phyloP scores from a whole-genome alignment of 2,888 invertebrate species.

The Suillia variegata region DNA sequence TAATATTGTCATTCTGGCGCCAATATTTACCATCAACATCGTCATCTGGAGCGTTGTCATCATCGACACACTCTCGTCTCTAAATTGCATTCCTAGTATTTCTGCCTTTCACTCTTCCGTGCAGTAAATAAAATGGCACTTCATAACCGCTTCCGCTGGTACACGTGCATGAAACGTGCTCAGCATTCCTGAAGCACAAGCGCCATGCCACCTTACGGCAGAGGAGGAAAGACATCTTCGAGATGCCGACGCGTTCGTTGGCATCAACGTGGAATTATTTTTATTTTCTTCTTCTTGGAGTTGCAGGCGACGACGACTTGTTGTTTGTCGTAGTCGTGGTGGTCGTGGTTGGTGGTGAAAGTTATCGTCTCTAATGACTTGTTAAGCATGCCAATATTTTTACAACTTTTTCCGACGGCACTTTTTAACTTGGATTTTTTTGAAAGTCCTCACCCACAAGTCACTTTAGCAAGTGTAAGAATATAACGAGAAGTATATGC shows the following conservation, averaged over 20 bases:
- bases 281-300: constrained; percentile 1
- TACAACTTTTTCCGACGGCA: constrained; percentile 39
- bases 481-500: too few relatives aligned
- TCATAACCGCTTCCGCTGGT: constrained; percentile 41
- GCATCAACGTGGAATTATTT: constrained; percentile 27
- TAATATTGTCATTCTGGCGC: background rate
- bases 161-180: constrained; percentile 56
- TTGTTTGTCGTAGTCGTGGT: background rate
- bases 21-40: background rate
- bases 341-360: constrained; percentile 16
- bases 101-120: background rate
- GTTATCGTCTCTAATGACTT: constrained; percentile 39
- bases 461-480: too few relatives aligned
- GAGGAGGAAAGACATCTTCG: background rate
- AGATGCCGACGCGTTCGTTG: constrained; percentile 36
- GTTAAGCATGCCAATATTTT: constrained; percentile 51
- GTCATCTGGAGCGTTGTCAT: constrained; percentile 15
- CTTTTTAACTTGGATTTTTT: background rate
- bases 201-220: constrained; percentile 20
- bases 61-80: constrained; percentile 30
- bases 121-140: constrained; percentile 29
- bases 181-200: constrained; percentile 48
- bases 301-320: background rate
- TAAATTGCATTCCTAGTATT: constrained; percentile 42
- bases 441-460: background rate